Percentiles rank a stretch among this genome's conserved stretches.
Conservation (phyloP, 2,797 vertebrate genomes). For the Rhinichthys osculus region DNA sequence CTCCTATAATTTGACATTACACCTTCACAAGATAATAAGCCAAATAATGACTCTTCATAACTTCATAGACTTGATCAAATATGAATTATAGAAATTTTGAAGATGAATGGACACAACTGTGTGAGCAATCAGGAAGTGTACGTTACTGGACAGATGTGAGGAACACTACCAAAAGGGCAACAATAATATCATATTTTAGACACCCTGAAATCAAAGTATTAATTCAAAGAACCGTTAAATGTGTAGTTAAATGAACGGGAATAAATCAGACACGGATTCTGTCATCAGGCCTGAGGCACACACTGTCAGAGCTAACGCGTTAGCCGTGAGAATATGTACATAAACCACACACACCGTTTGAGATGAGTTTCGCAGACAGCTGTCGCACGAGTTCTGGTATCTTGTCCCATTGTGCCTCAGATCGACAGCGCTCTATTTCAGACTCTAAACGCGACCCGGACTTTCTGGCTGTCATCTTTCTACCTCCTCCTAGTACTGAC, state of each 20-base stretch:
- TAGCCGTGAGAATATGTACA: slow-evolving; percentile 15
- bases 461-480: slow-evolving; percentile 91
- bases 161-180: not conserved
- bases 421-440: slow-evolving; percentile 94
- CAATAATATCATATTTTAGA: not conserved
- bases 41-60: not conserved
- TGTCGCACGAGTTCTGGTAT: slow-evolving; percentile 92
- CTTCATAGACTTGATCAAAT: not conserved
- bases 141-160: not conserved
- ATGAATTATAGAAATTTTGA: not conserved
- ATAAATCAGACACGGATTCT: not conserved
- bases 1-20: not conserved
- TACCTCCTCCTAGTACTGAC: slow-evolving; percentile 37
- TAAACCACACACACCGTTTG: slow-evolving; percentile 82
- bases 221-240: not conserved
- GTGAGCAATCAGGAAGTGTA: slow-evolving; percentile 15
- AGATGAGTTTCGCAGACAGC: slow-evolving; percentile 92
- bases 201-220: not conserved
- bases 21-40: not conserved
- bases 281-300: slow-evolving; percentile 35
- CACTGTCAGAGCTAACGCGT: slow-evolving; percentile 32
- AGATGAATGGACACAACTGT: slow-evolving; percentile 28
- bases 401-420: slow-evolving; percentile 93
- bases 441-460: slow-evolving; percentile 92
- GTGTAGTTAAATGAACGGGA: not conserved